Evolutionary conservation across 2,797 vertebrate genomes (phyloP), one percentile per base, ranked within the genome.

Genomic region (Myripristis jacobus): DNA sequence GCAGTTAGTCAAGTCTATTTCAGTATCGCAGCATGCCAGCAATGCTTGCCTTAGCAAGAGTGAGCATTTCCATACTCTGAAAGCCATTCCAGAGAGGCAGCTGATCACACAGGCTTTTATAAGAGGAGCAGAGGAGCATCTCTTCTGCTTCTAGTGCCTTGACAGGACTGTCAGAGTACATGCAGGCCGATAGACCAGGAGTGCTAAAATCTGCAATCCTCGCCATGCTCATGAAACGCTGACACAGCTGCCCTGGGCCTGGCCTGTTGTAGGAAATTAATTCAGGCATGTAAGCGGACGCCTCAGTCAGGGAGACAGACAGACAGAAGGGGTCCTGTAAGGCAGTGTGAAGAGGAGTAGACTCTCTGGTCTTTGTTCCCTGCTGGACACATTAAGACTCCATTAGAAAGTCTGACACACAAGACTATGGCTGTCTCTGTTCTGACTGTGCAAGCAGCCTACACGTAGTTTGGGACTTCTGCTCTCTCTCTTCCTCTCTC

Each of bases 201-300:
- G 13, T 53, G 85, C 69, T 86, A 64, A 87, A 90, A 92, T 87
- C 81, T 21, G 60, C 84, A 81, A 81, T 73, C 73, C 79, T 85
- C 81, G 58, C 70, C 75, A 67, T 67, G 83, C 81, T 74, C 70
- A 46, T 83, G 87, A 91, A 91, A 87, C 83, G 83, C 93, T 94
- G 93, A 94, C 94, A 92, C 91, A 88, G 87, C 93, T 91, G 92
- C 92, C 91, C 90, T 83, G 81, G 83, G 92, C 87, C 80, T 81
- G 89, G 89, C 84, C 85, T 91, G 91, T 91, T 93, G 86, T 85
- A 82, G 81, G 54, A 88, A 92, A 94, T 93, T 84, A 92, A 92
- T 87, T 88, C 85, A 84, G 93, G 91, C 92, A 92, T 87, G 90
- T 89, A 83, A 89, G 88, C 86, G 88, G 92, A 92, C 82, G 83